Conservation (phyloP, 2,888 invertebrate species). For the Agonopterix heracliana region DNA sequence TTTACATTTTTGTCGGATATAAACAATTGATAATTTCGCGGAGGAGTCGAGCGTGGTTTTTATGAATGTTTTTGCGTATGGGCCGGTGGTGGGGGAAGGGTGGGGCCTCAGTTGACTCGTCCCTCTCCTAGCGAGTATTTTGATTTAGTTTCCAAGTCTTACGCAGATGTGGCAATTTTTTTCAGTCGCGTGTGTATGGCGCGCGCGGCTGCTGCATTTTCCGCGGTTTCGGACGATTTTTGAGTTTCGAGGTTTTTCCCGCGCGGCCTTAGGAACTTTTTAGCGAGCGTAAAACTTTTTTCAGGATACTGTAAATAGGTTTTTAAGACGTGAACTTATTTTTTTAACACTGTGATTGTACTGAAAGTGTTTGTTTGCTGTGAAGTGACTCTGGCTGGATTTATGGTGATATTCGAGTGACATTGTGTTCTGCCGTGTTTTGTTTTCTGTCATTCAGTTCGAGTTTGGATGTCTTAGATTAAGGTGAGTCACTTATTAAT, state of each 20-base stretch:
- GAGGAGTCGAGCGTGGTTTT: conserved; percentile 64
- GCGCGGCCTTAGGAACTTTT: conserved; percentile 36
- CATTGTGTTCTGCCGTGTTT: conserved; percentile 22
- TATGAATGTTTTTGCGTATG: conserved; percentile 73
- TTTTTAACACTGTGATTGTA: conserved; percentile 20
- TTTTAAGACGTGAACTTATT: conserved; percentile 32
- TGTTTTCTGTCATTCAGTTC: conserved; percentile 23
- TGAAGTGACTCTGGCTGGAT: conserved; percentile 37
- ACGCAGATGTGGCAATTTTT: conserved; percentile 73
- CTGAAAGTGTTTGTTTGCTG: conserved; percentile 23
- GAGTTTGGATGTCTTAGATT: conserved; percentile 62
- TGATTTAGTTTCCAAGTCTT: conserved; percentile 75
- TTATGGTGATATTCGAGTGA: conserved; percentile 24
- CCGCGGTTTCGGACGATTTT: conserved; percentile 39
- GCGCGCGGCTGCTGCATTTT: conserved; percentile 61
- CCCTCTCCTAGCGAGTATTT: conserved; percentile 74
- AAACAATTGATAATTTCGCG: conserved; percentile 72
- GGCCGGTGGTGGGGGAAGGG: conserved; percentile 65
- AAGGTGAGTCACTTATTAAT: conserved; percentile 45
- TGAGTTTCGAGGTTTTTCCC: conserved; percentile 40
- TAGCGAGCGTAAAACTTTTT: conserved; percentile 18
- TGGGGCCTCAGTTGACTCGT: conserved; percentile 68
- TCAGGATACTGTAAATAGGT: conserved; percentile 37
- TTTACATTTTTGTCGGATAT: conserved; percentile 62
- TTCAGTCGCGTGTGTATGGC: conserved; percentile 71